Conservation (phyloP, 2,113 vertebrate genomes). For the Salvator merianae region DNA sequence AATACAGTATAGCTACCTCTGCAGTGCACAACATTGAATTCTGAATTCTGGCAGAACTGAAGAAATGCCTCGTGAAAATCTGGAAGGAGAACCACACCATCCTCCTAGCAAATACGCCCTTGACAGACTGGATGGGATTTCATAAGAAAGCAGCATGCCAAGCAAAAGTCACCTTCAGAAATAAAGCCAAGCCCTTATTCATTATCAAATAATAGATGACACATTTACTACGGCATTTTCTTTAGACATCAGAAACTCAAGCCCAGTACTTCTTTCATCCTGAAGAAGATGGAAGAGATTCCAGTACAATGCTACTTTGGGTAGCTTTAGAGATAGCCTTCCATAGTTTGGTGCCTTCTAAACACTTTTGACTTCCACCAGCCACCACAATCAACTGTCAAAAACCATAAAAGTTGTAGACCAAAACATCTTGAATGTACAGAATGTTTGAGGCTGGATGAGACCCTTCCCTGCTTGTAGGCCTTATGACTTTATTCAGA, state of each 20-base stretch:
- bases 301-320: background rate
- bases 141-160: background rate
- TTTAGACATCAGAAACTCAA: background rate
- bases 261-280: background rate
- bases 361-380: too few relatives aligned
- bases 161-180: background rate
- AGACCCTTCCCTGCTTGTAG: background rate
- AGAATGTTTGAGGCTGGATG: too few relatives aligned
- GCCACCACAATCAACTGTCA: too few relatives aligned
- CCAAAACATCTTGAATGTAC: too few relatives aligned
- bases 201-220: background rate
- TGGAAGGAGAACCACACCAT: background rate
- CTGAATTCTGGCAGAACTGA: background rate
- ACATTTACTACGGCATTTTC: background rate
- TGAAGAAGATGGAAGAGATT: background rate
- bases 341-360: too few relatives aligned
- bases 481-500: background rate
- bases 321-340: too few relatives aligned
- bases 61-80: background rate
- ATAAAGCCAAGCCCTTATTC: background rate
- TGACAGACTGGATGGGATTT: background rate
- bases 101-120: background rate
- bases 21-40: background rate
- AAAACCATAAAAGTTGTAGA: too few relatives aligned
- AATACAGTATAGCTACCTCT: background rate